Conservation (phyloP, 2,113 vertebrate genomes). For the Mirounga angustirostris region DNA sequence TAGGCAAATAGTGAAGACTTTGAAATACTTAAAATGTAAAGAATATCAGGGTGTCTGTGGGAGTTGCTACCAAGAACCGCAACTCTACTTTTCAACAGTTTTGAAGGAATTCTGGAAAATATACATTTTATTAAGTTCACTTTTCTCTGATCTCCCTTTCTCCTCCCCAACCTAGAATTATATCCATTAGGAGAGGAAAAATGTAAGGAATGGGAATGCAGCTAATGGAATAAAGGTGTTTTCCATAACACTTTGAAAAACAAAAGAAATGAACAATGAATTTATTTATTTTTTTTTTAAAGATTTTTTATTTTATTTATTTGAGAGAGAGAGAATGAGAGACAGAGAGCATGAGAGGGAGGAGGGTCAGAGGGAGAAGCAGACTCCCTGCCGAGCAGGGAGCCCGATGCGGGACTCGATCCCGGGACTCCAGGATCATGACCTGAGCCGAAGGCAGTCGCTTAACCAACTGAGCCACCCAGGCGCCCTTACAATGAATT, state of each 20-base stretch:
- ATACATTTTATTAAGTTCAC: background rate
- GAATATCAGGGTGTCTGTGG: background rate
- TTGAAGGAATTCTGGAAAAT: slow-evolving; percentile 49
- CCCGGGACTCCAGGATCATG: too few relatives aligned
- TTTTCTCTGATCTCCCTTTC: slow-evolving; percentile 25
- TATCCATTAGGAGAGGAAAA: background rate
- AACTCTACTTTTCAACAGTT: slow-evolving; percentile 18
- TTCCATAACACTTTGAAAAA: slow-evolving; percentile 45
- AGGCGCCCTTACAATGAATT: background rate
- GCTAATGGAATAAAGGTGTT: background rate
- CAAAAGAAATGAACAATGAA: slow-evolving; percentile 45
- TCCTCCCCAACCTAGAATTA: background rate
- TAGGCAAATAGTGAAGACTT: slow-evolving; percentile 43
- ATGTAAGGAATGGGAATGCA: background rate
- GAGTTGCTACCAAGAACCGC: background rate
- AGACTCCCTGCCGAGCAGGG: too few relatives aligned
- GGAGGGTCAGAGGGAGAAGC: too few relatives aligned
- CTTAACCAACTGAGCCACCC: too few relatives aligned
- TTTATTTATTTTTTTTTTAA: slow-evolving; percentile 43
- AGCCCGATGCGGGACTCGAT: too few relatives aligned
- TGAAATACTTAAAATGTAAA: slow-evolving; percentile 52
- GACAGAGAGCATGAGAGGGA: too few relatives aligned
- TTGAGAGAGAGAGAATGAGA: too few relatives aligned
- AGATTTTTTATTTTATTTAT: too few relatives aligned
- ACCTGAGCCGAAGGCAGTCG: too few relatives aligned